phyloP scores from a whole-genome alignment of 2,888 invertebrate genomes.

The Cylloceria caligata region DNA sequence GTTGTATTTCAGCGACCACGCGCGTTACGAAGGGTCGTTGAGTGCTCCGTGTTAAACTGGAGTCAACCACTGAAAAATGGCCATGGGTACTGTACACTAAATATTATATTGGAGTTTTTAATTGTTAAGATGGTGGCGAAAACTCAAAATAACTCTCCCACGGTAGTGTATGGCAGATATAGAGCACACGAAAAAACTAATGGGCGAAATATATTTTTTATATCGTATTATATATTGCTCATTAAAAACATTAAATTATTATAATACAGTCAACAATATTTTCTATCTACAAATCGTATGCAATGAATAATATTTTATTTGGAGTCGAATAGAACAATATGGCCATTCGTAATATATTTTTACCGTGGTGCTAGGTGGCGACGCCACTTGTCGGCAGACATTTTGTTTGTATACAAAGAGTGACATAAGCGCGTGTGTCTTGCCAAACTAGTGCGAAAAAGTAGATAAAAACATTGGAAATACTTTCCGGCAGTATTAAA shows the following conservation, averaged over 20 bases:
- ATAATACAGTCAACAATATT: background rate
- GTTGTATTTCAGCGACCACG: conserved; percentile 63
- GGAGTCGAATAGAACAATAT: background rate
- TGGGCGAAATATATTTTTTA: background rate
- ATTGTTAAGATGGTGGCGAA: background rate
- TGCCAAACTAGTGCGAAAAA: background rate
- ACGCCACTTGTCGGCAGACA: background rate
- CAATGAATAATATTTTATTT: background rate
- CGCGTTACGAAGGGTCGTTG: conserved; percentile 74
- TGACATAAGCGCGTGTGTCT: background rate
- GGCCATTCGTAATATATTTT: background rate
- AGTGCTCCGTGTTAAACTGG: conserved; percentile 78
- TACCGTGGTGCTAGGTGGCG: background rate
- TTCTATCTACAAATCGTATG: background rate
- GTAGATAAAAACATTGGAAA: background rate
- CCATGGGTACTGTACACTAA: conserved; percentile 33
- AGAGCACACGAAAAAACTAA: background rate
- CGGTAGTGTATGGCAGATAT: too few relatives aligned
- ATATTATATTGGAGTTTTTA: background rate
- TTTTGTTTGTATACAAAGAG: background rate
- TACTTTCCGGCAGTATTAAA: too few relatives aligned
- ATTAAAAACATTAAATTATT: background rate
- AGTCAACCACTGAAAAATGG: conserved; percentile 82
- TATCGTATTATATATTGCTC: background rate
- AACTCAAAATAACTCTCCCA: background rate